Percentiles rank a stretch among this genome's conserved stretches.
Conservation (phyloP, 2,888 invertebrate genomes). For the Oxyscelio sp. region DNA sequence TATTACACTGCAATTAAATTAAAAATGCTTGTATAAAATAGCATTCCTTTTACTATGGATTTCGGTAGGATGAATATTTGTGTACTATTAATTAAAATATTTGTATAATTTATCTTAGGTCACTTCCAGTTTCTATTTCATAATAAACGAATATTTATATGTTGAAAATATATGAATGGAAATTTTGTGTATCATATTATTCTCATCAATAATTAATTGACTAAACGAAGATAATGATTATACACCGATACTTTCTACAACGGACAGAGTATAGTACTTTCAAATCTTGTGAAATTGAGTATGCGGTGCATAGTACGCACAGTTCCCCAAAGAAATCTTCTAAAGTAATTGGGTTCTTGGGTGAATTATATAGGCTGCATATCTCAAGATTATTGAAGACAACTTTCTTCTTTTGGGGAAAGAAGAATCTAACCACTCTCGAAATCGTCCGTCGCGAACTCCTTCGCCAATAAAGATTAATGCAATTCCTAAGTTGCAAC, state of each 20-base stretch:
- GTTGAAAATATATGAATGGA: too few relatives aligned
- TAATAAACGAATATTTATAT: too few relatives aligned
- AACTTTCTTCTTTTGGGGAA: slow-evolving; percentile 50
- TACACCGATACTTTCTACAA: slow-evolving; percentile 22
- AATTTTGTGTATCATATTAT: too few relatives aligned
- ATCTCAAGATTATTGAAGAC: slow-evolving; percentile 72
- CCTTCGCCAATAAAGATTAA: slow-evolving; percentile 70
- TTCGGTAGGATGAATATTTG: too few relatives aligned
- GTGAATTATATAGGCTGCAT: slow-evolving; percentile 69
- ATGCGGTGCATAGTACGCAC: slow-evolving; percentile 51
- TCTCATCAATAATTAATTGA: background rate
- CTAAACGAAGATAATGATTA: slow-evolving; percentile 29
- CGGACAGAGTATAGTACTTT: slow-evolving; percentile 40
- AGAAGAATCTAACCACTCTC: slow-evolving; percentile 65
- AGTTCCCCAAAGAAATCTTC: slow-evolving; percentile 69
- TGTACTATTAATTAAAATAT: too few relatives aligned
- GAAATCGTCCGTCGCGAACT: slow-evolving; percentile 63
- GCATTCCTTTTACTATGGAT: too few relatives aligned
- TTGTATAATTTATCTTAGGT: too few relatives aligned
- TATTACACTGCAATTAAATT: too few relatives aligned
- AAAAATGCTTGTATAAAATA: too few relatives aligned
- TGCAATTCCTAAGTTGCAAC: slow-evolving; percentile 69
- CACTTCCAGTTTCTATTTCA: too few relatives aligned
- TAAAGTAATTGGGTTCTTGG: slow-evolving; percentile 74
- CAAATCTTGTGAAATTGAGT: slow-evolving; percentile 61